Evolutionary conservation across 2,888 invertebrate species (phyloP).

Genomic region (Cephus runcator): DNA sequence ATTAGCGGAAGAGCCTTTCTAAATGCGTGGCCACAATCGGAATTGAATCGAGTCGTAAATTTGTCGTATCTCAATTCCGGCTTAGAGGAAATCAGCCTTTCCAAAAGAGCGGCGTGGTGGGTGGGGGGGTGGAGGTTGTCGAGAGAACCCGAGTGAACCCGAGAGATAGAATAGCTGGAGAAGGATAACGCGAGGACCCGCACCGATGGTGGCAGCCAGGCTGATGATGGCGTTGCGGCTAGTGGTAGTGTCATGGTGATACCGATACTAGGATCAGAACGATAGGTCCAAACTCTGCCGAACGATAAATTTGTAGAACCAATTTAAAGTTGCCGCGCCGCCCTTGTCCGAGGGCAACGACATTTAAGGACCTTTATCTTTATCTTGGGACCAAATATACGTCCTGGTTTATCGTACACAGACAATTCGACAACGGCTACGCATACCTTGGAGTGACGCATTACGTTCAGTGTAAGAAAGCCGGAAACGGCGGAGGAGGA

Average conservation of each 20-base stretch:
- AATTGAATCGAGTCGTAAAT: conserved; percentile 42
- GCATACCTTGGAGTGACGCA: background rate
- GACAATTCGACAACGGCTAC: conserved; percentile 6
- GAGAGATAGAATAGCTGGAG: background rate
- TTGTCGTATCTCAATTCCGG: conserved; percentile 30
- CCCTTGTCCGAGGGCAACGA: conserved; percentile 16
- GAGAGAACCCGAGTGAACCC: too few species aligned
- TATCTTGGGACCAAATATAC: conserved; percentile 9
- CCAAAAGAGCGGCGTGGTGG: conserved; percentile 25
- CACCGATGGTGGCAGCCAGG: background rate
- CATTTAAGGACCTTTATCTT: conserved; percentile 24
- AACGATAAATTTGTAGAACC: conserved; percentile 45
- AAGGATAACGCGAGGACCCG: background rate
- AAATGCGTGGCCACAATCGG: conserved; percentile 25
- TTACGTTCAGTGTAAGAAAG: too few species aligned
- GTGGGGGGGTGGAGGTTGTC: too few species aligned
- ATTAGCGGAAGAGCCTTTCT: too few species aligned
- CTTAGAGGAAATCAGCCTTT: conserved; percentile 33
- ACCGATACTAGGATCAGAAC: background rate
- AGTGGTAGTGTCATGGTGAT: too few species aligned
- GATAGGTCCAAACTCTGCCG: conserved; percentile 5
- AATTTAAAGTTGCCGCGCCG: conserved; percentile 39
- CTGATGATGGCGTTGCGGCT: too few species aligned
- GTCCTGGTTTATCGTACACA: background rate
- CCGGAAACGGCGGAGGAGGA: too few species aligned